Conservation (phyloP, 2,888 invertebrate species). For the Ommatoiulus sabulosus region DNA sequence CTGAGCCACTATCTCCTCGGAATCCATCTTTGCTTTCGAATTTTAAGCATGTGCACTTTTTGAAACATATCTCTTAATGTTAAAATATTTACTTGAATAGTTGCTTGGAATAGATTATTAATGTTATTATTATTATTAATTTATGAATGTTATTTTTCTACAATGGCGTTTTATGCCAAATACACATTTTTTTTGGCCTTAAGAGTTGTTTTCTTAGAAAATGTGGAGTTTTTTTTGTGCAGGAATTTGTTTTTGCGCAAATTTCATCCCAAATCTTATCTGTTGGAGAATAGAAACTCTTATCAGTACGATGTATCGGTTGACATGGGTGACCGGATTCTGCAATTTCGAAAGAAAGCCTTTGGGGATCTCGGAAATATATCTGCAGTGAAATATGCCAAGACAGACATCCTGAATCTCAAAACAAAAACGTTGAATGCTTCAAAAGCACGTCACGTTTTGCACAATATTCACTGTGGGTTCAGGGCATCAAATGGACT, state of each 20-base stretch:
- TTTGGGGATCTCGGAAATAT: neutral
- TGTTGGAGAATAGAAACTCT: neutral
- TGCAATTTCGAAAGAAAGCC: neutral
- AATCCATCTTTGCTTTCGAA: no score
- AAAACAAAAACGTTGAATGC: neutral
- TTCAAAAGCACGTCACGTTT: neutral
- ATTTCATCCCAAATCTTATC: neutral
- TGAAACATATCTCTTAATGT: no score
- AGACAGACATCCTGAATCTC: neutral
- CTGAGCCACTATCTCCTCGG: no score
- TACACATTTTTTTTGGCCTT: no score
- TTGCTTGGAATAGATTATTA: no score
- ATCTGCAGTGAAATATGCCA: neutral
- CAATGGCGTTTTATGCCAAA: no score
- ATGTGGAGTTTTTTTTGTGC: no score
- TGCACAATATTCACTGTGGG: neutral
- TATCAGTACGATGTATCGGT: neutral
- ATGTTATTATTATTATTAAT: no score
- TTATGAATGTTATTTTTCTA: no score
- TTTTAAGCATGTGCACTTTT: no score
- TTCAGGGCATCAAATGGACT: no score
- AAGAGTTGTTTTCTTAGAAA: neutral
- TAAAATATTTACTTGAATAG: no score
- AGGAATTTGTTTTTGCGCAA: neutral
- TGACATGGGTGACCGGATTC: neutral